Evolutionary conservation across 2,797 vertebrate genomes (phyloP).

Genomic region (Arctocebus calabarensis): DNA sequence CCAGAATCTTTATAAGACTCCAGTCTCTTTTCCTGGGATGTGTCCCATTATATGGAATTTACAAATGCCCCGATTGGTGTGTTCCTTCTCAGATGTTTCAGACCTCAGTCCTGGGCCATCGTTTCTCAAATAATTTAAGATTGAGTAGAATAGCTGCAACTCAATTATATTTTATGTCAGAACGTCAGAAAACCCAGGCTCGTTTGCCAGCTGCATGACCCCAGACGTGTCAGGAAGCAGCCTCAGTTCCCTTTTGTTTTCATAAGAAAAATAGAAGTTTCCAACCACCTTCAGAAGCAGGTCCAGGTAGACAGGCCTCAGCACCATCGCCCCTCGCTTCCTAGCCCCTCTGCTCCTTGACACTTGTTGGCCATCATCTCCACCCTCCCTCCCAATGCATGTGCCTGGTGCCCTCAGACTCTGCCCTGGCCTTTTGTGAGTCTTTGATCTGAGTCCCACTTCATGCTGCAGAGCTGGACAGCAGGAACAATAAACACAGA

Average conservation of each 20-base stretch:
- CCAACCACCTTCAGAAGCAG: neutral
- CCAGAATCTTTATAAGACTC: neutral
- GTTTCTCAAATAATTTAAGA: neutral
- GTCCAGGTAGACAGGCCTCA: neutral
- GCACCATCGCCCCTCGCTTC: neutral
- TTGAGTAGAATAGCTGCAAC: neutral
- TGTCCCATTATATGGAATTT: neutral
- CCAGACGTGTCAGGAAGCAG: neutral
- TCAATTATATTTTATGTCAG: neutral
- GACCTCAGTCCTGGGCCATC: neutral
- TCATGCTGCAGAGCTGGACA: neutral
- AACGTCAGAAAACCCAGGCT: neutral
- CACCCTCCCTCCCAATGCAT: neutral
- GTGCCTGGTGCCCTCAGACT: neutral
- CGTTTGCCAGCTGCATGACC: neutral
- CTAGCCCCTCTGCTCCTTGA: neutral
- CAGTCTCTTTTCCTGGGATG: neutral
- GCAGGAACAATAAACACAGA: neutral
- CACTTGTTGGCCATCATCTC: neutral
- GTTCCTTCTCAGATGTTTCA: neutral
- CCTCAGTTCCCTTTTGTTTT: neutral
- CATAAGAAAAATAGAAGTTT: neutral
- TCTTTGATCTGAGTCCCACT: neutral
- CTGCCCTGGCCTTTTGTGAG: neutral
- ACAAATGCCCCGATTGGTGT: neutral